Base-by-base conservation (phyloP, 2,888 invertebrate genomes). In the Brenthis ino region DNA sequence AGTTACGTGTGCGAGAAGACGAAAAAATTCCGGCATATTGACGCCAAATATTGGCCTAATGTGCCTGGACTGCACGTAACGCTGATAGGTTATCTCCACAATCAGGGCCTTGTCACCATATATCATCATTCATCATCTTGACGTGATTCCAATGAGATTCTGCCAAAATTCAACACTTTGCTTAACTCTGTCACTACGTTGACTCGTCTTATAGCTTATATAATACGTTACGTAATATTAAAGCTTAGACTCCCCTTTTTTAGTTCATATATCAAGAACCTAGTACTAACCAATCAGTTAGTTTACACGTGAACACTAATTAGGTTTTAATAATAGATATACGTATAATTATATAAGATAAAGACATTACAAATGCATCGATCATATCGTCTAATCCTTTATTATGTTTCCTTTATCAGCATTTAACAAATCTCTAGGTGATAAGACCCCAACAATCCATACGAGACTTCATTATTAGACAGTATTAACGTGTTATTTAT, bases 91-190 rank as follows among this genome's bases (percentile, higher is more conserved):
- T 88, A 87, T 87, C 85, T 78, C 69, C 76, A 79, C 79, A 81
- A 82, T 81, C 82, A 77, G 77, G 79, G 76, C 75, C 80, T 71
- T 79, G 79, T 82, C 79, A 74, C 77, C 73, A 79, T 91, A 82
- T 77, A 90, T 89, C 88, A 91, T 89, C 85, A 86, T 92, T 81
- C 87, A 91, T 92, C 91, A 90, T 82, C 82, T 88, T 86, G 88
- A 87, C 90, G 84, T 81, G 80, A 77, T 78, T 80, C 75, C 73
- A 65, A 72, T 77, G 76, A 75, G 72, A 77, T 79, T 73, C 72
- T 74, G 74, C 76, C 73, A 74, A 76, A 77, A 78, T 78, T 80
- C n/a, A 79, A 82, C 87, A 90, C 84, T 85, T 78, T 76, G 82
- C 84, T 81, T 80, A 81, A 74, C 75, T 73, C 73, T 77, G 76